Percentiles rank a stretch among this genome's conserved stretches.
These are phyloP conservation scores for Polyergus mexicanus DNA, from an alignment of 1,140 invertebrate genomes.

Conservation along the genomic window DNA sequence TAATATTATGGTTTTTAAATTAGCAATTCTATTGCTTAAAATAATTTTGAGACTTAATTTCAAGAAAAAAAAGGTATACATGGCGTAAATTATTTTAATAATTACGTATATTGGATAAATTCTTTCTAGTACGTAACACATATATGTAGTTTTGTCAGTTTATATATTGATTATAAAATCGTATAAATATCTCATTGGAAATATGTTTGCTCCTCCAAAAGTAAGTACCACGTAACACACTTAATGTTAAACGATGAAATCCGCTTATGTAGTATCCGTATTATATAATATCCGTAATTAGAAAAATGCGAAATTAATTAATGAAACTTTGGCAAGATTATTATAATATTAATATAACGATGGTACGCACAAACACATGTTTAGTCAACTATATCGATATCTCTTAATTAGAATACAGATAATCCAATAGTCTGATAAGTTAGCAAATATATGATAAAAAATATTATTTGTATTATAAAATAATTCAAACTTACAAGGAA, in stretches of 20 bases:
- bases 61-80: neutral
- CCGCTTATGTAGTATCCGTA: constrained; percentile 40
- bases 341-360: constrained; percentile 45
- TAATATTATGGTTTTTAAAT: neutral
- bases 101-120: neutral
- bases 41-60: neutral
- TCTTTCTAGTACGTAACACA: too few species aligned
- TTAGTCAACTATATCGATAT: constrained; percentile 49
- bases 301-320: constrained; percentile 13
- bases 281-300: constrained; percentile 27
- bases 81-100: neutral
- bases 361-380: constrained; percentile 46
- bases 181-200: constrained; percentile 20
- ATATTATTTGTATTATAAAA: constrained; percentile 36
- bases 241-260: constrained; percentile 61
- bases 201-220: constrained; percentile 25
- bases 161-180: neutral
- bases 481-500: constrained; percentile 33
- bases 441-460: constrained; percentile 25
- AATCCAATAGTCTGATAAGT: constrained; percentile 34
- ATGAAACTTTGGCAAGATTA: constrained; percentile 19
- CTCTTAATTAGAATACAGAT: constrained; percentile 46
- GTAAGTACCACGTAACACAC: constrained; percentile 4
- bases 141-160: neutral
- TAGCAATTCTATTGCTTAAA: neutral